Evolutionary conservation across 2,113 vertebrate species (phyloP).

Genomic region (Thinocorus orbignyianus): DNA sequence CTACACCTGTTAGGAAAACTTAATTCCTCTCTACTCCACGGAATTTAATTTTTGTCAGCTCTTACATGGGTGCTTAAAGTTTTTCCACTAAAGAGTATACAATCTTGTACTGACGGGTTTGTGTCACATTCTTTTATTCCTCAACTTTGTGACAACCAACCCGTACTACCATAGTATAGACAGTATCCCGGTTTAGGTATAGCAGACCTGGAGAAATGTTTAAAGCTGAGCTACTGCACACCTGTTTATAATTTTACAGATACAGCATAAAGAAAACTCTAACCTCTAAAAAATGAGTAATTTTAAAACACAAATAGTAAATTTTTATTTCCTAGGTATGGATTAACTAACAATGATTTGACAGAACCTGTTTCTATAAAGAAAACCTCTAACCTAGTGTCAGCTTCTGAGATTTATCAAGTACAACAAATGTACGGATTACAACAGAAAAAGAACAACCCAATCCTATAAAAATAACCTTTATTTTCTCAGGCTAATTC

Average conservation of each 20-base stretch:
- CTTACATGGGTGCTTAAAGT: neutral
- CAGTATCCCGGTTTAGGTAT: fast-evolving
- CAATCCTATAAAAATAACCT: neutral
- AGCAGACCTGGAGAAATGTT: neutral
- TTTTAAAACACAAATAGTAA: neutral
- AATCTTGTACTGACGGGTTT: neutral
- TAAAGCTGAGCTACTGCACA: neutral
- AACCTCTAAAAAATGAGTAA: neutral
- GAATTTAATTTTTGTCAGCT: neutral
- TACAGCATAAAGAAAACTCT: neutral
- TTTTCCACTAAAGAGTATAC: neutral
- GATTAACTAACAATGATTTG: neutral
- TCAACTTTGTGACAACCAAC: neutral
- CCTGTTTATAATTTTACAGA: neutral
- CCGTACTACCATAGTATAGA: neutral
- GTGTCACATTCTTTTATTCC: neutral
- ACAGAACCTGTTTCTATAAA: neutral
- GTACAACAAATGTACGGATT: neutral
- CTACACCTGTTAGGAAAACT: neutral
- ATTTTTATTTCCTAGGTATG: neutral
- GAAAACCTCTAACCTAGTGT: neutral
- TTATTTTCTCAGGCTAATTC: neutral
- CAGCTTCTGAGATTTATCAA: neutral
- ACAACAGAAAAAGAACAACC: neutral
- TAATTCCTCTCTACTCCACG: neutral